Percentiles rank a stretch among this genome's conserved stretches.
phyloP scores from a whole-genome alignment of 1,140 invertebrate species.

The Drosophila serrata region DNA sequence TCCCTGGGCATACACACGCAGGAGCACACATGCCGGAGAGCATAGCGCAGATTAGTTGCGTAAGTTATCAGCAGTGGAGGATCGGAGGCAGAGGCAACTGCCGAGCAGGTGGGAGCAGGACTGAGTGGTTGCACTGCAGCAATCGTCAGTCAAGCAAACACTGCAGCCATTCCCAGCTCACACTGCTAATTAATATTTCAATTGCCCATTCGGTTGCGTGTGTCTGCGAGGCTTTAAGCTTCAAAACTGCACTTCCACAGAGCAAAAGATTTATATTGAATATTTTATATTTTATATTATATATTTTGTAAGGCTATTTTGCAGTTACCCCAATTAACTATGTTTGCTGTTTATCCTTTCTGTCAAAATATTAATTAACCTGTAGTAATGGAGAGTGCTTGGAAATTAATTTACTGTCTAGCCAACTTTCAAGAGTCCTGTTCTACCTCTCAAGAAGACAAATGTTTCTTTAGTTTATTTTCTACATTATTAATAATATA shows the following conservation, averaged over 20 bases:
- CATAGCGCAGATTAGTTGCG: slow-evolving; percentile 74
- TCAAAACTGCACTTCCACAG: slow-evolving; percentile 2
- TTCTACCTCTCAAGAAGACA: too few relatives aligned
- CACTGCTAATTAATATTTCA: slow-evolving; percentile 80
- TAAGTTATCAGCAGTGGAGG: slow-evolving; percentile 67
- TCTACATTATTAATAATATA: too few relatives aligned
- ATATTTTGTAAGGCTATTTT: too few relatives aligned
- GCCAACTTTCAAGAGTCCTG: too few relatives aligned
- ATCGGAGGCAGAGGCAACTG: slow-evolving; percentile 8
- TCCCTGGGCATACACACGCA: slow-evolving; percentile 3
- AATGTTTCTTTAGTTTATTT: not conserved
- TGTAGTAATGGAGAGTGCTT: not conserved
- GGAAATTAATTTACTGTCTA: not conserved
- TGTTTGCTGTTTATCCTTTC: not conserved
- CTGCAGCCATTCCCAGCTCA: slow-evolving; percentile 67
- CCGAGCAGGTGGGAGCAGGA: slow-evolving; percentile 12
- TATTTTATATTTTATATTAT: too few relatives aligned
- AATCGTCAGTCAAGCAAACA: slow-evolving; percentile 65
- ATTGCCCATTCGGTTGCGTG: slow-evolving; percentile 48
- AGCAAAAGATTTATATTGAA: not conserved
- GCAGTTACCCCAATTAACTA: not conserved
- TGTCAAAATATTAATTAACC: not conserved
- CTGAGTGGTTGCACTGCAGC: slow-evolving; percentile 67
- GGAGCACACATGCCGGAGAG: slow-evolving; percentile 21
- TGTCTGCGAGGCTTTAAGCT: slow-evolving; percentile 20